Evolutionary conservation across 2,797 vertebrate species (phyloP).

Genomic region (Paedocypris micromegethes): DNA sequence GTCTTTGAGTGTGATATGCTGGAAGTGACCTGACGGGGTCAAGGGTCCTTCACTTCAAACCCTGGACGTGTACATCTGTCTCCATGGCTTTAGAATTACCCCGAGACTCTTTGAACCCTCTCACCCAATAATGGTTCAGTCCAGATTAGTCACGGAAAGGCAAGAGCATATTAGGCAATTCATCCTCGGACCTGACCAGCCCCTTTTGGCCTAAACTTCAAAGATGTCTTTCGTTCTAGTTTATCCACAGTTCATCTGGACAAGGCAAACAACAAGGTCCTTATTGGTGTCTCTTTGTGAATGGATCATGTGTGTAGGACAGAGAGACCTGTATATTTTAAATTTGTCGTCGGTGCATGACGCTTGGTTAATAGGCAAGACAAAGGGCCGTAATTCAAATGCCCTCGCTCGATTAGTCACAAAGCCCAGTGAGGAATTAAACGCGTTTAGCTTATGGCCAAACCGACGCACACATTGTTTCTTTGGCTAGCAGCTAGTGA

Average conservation of each 20-base stretch:
- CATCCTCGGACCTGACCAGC: background rate
- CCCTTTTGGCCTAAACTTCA: background rate
- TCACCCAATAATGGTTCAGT: background rate
- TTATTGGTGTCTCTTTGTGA: background rate
- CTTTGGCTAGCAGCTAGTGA: slow-evolving; percentile 1
- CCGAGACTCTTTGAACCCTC: background rate
- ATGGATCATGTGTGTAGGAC: background rate
- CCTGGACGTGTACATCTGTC: background rate
- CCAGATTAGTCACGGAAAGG: background rate
- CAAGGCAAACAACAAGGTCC: background rate
- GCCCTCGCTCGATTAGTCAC: background rate
- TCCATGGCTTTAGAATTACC: slow-evolving; percentile 1
- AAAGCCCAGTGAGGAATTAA: background rate
- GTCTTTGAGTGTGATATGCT: background rate
- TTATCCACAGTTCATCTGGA: slow-evolving; percentile 9
- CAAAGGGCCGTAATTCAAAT: background rate
- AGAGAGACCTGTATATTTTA: slow-evolving; percentile 2
- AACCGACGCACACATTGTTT: background rate
- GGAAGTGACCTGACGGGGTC: background rate
- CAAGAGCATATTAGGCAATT: background rate
- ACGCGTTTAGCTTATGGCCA: too few relatives aligned
- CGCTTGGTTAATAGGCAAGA: background rate
- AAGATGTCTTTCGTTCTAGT: background rate
- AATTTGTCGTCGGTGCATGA: background rate
- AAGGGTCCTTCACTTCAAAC: background rate